A percentile compares a stretch with the other conserved stretches of the same genome.
phyloP scores from a whole-genome alignment of 2,888 invertebrate species.

The Actias luna region DNA sequence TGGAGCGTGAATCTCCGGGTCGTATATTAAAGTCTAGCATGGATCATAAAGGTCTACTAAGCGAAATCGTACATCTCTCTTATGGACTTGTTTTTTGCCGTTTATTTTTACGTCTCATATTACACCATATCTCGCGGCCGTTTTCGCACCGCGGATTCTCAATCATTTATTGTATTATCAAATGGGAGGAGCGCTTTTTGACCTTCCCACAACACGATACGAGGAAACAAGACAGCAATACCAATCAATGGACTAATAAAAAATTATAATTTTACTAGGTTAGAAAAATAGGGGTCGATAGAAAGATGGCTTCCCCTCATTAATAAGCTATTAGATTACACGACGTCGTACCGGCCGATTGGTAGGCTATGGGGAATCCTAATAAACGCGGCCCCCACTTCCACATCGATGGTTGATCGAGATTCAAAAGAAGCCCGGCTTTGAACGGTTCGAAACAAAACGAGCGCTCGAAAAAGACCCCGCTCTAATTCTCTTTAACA shows the following conservation, averaged over 20 bases:
- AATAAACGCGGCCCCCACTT: conserved; percentile 79
- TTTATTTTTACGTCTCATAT: conserved; percentile 76
- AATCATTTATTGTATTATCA: conserved; percentile 78
- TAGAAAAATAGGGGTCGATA: conserved; percentile 76
- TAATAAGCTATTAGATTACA: conserved; percentile 82
- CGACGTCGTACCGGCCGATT: conserved; percentile 74
- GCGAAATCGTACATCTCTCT: conserved; percentile 66
- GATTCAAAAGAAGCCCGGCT: conserved; percentile 80
- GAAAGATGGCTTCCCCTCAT: conserved; percentile 75
- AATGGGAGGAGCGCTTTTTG: conserved; percentile 73
- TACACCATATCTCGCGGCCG: conserved; percentile 71
- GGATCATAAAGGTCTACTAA: conserved; percentile 66
- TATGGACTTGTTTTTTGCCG: conserved; percentile 65
- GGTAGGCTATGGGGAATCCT: conserved; percentile 79
- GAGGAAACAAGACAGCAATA: conserved; percentile 72
- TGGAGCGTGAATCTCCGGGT: conserved; percentile 61
- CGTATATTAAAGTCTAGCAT: conserved; percentile 61
- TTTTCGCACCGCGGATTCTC: conserved; percentile 63
- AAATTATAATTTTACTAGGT: conserved; percentile 71
- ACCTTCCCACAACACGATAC: conserved; percentile 69
- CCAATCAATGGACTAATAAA: conserved; percentile 54
- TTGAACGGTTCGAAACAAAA: conserved; percentile 77
- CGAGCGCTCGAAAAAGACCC: conserved; percentile 76
- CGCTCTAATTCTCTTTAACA: conserved; percentile 81
- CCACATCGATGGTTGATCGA: conserved; percentile 77